Conservation (phyloP, 2,797 vertebrate species). For the Pitangus sulphuratus region DNA sequence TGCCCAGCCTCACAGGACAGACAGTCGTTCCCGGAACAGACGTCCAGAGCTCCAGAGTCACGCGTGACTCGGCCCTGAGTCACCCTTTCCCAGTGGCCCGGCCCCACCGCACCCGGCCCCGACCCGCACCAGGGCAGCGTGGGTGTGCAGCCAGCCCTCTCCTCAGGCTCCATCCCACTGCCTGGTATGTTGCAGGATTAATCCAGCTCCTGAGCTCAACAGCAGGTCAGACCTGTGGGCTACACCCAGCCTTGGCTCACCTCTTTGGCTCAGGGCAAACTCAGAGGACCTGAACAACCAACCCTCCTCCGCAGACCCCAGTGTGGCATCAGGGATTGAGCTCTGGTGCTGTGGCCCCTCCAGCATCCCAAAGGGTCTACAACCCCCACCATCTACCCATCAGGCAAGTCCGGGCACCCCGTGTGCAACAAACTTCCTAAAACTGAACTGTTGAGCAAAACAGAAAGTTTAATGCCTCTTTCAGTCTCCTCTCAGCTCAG, state of each 20-base stretch:
- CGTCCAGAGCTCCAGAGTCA: fast-evolving
- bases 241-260: not conserved
- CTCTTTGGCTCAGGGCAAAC: not conserved
- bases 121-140: not conserved
- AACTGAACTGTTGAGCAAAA: not conserved
- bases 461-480: slow-evolving; percentile 44
- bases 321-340: fast-evolving
- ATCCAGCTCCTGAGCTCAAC: not conserved
- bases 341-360: fast-evolving
- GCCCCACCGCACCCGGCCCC: not conserved
- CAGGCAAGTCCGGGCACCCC: not conserved
- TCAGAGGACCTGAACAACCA: not conserved
- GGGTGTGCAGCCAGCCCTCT: not conserved
- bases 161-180: not conserved
- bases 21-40: not conserved
- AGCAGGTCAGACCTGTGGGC: not conserved
- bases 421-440: not conserved
- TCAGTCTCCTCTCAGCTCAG: not conserved
- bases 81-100: not conserved
- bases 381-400: not conserved
- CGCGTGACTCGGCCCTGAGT: slow-evolving; percentile 47
- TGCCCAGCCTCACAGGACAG: not conserved
- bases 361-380: fast-evolving
- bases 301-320: fast-evolving
- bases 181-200: not conserved